Conservation (phyloP, 2,888 invertebrate genomes). For the Shargacucullia verbasci region DNA sequence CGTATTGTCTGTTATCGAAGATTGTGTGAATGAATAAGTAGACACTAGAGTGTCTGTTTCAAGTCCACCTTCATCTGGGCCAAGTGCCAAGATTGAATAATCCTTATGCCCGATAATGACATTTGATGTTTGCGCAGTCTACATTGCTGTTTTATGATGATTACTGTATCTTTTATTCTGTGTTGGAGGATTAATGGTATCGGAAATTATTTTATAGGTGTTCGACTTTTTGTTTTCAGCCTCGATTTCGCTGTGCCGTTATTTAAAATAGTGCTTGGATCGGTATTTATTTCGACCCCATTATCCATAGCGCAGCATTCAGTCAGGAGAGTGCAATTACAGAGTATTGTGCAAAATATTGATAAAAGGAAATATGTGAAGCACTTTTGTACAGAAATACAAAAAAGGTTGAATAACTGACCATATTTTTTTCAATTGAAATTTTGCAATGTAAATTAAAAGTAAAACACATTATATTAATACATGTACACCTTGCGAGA, state of each 20-base stretch:
- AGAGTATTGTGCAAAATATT: conserved; percentile 16
- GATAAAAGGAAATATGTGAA: not conserved
- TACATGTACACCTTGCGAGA: too few species aligned
- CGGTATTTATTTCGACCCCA: conserved; percentile 17
- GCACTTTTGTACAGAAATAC: too few species aligned
- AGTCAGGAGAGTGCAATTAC: conserved; percentile 32
- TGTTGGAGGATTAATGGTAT: conserved; percentile 1
- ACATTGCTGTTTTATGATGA: conserved; percentile 15
- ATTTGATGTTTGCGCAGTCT: conserved; percentile 5
- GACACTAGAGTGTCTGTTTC: conserved; percentile 13
- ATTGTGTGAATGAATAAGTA: conserved; percentile 24
- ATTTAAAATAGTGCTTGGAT: conserved; percentile 21
- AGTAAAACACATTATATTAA: too few species aligned
- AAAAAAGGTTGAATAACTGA: too few species aligned
- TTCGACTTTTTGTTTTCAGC: conserved; percentile 4
- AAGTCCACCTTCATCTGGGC: conserved; percentile 19
- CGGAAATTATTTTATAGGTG: conserved; percentile 13
- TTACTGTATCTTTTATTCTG: conserved; percentile 9
- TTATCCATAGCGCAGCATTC: conserved; percentile 17
- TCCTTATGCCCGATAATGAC: conserved; percentile 7
- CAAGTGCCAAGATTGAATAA: conserved; percentile 17
- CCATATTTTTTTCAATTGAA: too few species aligned
- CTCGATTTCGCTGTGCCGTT: conserved; percentile 3
- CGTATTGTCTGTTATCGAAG: conserved; percentile 27
- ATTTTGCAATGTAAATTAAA: too few species aligned